These are phyloP conservation scores for Gymnogyps californianus DNA, from an alignment of 2,113 vertebrate species.

Conservation along the genomic window DNA sequence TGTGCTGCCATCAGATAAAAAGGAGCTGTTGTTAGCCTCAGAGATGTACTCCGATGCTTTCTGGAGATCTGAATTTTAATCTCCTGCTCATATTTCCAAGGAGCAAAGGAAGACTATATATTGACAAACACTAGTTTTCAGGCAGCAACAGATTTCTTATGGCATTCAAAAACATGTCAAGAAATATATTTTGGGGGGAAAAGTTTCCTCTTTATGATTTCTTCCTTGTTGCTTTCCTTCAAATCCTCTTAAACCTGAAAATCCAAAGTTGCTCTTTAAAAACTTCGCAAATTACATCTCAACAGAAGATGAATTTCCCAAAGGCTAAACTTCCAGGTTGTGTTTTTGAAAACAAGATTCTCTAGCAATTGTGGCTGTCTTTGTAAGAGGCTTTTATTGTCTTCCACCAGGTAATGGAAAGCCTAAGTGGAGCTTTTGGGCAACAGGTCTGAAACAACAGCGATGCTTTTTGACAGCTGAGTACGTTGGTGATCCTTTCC, in stretches of 20 bases:
- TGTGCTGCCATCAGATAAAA: background rate
- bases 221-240: background rate
- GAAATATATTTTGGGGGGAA: background rate
- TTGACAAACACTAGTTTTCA: background rate
- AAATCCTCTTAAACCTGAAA: conserved; percentile 54
- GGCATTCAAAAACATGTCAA: background rate
- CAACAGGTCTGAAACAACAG: conserved; percentile 63
- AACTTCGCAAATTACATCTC: conserved; percentile 52
- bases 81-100: background rate
- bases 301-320: conserved; percentile 67
- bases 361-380: conserved; percentile 62
- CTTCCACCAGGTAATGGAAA: conserved; percentile 50
- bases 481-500: background rate
- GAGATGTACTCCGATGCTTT: background rate
- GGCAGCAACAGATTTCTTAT: background rate
- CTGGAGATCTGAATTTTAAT: background rate
- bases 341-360: conserved; percentile 64
- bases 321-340: conserved; percentile 51
- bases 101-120: background rate
- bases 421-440: conserved; percentile 52
- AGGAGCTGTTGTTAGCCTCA: background rate
- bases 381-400: conserved; percentile 65
- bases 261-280: conserved; percentile 63
- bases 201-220: background rate
- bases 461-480: conserved; percentile 55